A percentile compares a stretch with the other conserved stretches of the same genome.
phyloP scores from a whole-genome alignment of 2,797 vertebrate genomes.

The Austrolebias charrua region DNA sequence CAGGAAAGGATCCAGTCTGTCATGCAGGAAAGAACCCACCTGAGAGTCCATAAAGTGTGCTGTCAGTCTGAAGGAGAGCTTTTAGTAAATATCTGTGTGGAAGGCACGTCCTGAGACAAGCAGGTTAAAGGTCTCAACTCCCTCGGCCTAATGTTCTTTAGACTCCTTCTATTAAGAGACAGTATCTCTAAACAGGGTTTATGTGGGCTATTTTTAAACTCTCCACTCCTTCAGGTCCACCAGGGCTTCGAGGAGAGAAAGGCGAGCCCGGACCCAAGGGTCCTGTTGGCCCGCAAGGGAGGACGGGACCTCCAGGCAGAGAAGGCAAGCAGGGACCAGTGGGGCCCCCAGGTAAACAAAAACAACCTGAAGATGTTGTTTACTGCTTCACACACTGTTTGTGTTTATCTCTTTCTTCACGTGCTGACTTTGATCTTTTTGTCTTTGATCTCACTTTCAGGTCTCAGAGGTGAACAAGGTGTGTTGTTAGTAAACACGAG shows the following conservation, averaged over 20 bases:
- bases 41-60: constrained; percentile 41
- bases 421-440: constrained; percentile 23
- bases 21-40: constrained; percentile 31
- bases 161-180: constrained; percentile 8
- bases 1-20: constrained; percentile 48
- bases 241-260: constrained; percentile 78
- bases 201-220: constrained; percentile 7
- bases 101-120: constrained; percentile 15
- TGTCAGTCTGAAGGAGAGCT: constrained; percentile 35
- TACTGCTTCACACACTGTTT: no score
- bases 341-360: constrained; percentile 82
- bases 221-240: constrained; percentile 64
- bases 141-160: constrained; percentile 15
- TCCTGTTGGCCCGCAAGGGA: constrained; percentile 76
- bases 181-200: neutral
- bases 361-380: neutral
- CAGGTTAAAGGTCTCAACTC: constrained; percentile 21
- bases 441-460: constrained; percentile 64
- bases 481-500: constrained; percentile 46
- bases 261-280: constrained; percentile 72
- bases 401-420: no score
- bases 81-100: constrained; percentile 47
- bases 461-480: constrained; percentile 86
- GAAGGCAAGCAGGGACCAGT: constrained; percentile 72
- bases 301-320: constrained; percentile 75